phyloP scores from a whole-genome alignment of 2,888 invertebrate genomes.

The Cataglyphis rosenhaueri region DNA sequence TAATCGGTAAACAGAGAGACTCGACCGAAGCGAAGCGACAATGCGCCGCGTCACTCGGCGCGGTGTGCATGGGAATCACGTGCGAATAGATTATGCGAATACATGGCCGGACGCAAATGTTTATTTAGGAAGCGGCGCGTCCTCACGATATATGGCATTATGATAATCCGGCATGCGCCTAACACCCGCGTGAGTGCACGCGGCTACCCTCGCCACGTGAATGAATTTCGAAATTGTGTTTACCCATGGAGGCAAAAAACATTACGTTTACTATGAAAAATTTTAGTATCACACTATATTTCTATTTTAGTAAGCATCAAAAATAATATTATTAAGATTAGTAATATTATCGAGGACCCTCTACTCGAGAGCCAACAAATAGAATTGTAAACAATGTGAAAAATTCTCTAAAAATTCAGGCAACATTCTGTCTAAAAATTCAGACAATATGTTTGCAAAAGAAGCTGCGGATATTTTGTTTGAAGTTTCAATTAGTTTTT shows the following conservation, averaged over 20 bases:
- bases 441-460: too few species aligned
- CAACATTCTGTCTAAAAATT: too few species aligned
- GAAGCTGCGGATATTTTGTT: too few species aligned
- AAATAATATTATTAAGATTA: neutral
- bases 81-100: slow-evolving; percentile 71
- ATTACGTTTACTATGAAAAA: neutral
- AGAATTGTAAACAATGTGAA: neutral
- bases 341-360: too few species aligned
- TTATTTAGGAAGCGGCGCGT: slow-evolving; percentile 66
- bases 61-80: slow-evolving; percentile 62
- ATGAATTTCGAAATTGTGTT: slow-evolving; percentile 54
- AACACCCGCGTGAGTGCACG: slow-evolving; percentile 46
- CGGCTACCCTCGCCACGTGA: slow-evolving; percentile 44
- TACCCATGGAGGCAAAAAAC: neutral
- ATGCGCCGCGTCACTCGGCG: neutral
- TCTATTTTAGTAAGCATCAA: neutral
- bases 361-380: neutral
- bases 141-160: slow-evolving; percentile 65
- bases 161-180: slow-evolving; percentile 64
- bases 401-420: too few species aligned
- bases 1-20: slow-evolving; percentile 67
- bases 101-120: slow-evolving; percentile 63
- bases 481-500: too few species aligned
- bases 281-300: neutral
- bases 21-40: slow-evolving; percentile 7